These are phyloP conservation scores for Agrilus planipennis DNA, from an alignment of 1,140 invertebrate genomes.

Conservation along the genomic window DNA sequence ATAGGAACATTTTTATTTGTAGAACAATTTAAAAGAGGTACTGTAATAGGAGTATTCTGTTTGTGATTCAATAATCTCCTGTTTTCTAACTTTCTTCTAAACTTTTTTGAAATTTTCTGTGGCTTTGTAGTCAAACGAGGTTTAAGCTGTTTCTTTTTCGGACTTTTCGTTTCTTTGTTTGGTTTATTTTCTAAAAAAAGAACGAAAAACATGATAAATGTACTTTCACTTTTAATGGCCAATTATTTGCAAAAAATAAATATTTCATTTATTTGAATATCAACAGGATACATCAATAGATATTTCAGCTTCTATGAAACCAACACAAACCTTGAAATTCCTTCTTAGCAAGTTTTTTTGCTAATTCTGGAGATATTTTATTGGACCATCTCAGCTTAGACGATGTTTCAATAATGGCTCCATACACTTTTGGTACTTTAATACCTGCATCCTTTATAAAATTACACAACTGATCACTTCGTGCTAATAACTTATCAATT, in stretches of 20 bases:
- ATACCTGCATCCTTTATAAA: conserved; percentile 36
- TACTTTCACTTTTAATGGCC: neutral
- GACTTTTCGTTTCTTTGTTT: conserved; percentile 1
- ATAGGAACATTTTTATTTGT: conserved; percentile 17
- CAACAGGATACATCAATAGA: neutral
- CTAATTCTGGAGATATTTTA: conserved; percentile 22
- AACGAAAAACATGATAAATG: neutral
- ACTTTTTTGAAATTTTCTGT: conserved; percentile 4
- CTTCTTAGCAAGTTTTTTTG: conserved; percentile 20
- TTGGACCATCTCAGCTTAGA: conserved; percentile 18
- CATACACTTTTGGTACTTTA: conserved; percentile 28
- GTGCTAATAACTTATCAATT: conserved; percentile 32
- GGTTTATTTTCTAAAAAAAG: conserved; percentile 11
- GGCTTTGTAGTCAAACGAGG: too few species aligned
- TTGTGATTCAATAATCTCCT: neutral
- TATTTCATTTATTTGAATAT: neutral
- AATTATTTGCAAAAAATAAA: neutral
- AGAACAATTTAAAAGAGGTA: conserved; percentile 16
- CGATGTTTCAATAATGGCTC: conserved; percentile 19
- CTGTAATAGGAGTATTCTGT: neutral
- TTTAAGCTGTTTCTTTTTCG: neutral
- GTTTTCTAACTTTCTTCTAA: conserved; percentile 6
- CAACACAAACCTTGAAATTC: conserved; percentile 24
- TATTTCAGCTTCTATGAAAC: neutral
- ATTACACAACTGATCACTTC: conserved; percentile 35